These are phyloP conservation scores for Scelioninae gen. 1 DNA, from an alignment of 2,888 invertebrate genomes.

Conservation along the genomic window DNA sequence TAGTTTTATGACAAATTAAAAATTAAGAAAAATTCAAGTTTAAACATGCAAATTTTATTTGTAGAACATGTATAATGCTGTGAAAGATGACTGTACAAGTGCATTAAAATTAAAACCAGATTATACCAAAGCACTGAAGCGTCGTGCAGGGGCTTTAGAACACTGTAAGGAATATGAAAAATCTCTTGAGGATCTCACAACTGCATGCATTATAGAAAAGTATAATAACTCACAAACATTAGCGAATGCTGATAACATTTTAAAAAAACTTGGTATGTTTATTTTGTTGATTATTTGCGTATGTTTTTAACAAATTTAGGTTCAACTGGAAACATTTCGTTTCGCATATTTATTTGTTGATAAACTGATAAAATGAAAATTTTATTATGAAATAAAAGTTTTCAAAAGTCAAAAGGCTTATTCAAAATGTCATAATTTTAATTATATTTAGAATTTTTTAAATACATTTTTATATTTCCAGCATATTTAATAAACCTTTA, in stretches of 20 bases:
- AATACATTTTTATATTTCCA: no score
- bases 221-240: constrained; percentile 93
- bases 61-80: constrained; percentile 91
- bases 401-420: not conserved
- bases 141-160: constrained; percentile 94
- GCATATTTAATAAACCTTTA: no score
- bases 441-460: no score
- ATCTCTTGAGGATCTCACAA: constrained; percentile 96
- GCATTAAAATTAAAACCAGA: constrained; percentile 93
- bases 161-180: constrained; percentile 90
- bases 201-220: constrained; percentile 95
- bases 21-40: no score
- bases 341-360: not conserved
- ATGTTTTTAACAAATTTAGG: not conserved
- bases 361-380: not conserved
- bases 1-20: no score
- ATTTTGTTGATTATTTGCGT: not conserved
- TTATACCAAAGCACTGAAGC: constrained; percentile 94
- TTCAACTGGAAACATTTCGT: not conserved
- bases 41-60: constrained; percentile 22
- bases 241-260: constrained; percentile 93
- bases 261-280: constrained; percentile 90
- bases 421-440: no score
- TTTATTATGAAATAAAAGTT: not conserved
- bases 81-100: constrained; percentile 93